Evolutionary conservation across 2,888 invertebrate genomes (phyloP).

Genomic region (Lamellibrachia columna): DNA sequence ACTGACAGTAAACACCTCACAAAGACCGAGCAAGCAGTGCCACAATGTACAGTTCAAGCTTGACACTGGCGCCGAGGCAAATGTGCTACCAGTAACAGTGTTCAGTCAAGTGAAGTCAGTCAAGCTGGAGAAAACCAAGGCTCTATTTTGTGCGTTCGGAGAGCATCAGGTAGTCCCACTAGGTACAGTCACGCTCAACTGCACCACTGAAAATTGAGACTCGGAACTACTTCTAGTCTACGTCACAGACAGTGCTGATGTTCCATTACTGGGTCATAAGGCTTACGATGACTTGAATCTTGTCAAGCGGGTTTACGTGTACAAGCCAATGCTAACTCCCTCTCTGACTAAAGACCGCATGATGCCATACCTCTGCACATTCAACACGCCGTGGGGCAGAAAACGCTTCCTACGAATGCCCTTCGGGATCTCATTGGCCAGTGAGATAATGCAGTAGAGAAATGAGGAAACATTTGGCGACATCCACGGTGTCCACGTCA

Average conservation of each 20-base stretch:
- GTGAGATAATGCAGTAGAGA: no score
- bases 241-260: background rate
- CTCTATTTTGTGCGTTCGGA: background rate
- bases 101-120: no score
- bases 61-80: constrained; percentile 25
- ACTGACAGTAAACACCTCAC: background rate
- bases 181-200: background rate
- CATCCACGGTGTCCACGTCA: no score
- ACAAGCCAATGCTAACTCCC: background rate
- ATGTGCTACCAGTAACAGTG: no score
- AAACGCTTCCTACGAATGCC: no score
- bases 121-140: constrained; percentile 16
- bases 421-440: no score
- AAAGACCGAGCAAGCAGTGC: background rate
- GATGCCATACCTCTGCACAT: no score
- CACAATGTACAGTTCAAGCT: constrained; percentile 16
- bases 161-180: background rate
- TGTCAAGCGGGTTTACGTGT: background rate
- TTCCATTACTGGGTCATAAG: constrained; percentile 7
- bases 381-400: no score
- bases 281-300: constrained; percentile 24
- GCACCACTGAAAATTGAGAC: background rate
- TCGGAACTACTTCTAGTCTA: constrained; percentile 21
- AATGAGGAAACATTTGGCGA: no score
- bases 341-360: background rate